A percentile compares a stretch with the other conserved stretches of the same genome.
phyloP scores from a whole-genome alignment of 2,113 vertebrate species.

The Pyxicephalus adspersus region DNA sequence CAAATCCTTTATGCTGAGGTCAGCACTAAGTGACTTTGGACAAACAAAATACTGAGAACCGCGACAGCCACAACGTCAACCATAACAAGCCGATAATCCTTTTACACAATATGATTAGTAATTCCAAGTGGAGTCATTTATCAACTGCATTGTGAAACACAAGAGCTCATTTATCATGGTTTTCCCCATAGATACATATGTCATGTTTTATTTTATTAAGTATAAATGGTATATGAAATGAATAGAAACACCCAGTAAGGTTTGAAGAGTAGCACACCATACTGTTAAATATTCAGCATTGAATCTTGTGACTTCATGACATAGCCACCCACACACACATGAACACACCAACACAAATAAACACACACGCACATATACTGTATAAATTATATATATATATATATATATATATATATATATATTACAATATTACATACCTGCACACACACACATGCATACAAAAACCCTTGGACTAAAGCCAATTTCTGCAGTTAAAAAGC shows the following conservation, averaged over 20 bases:
- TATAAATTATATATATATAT: too few species aligned
- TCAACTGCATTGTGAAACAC: conserved; percentile 3
- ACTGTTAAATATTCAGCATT: too few species aligned
- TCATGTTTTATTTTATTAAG: neutral
- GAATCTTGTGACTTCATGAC: too few species aligned
- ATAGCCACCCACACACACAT: too few species aligned
- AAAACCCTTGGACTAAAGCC: too few species aligned
- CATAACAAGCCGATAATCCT: neutral
- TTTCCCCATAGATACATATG: neutral
- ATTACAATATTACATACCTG: too few species aligned
- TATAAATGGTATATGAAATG: neutral
- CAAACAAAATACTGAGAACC: neutral
- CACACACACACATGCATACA: too few species aligned
- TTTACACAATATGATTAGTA: conserved; percentile 32
- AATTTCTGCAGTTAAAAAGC: too few species aligned
- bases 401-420: too few species aligned
- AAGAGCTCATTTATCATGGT: conserved; percentile 35
- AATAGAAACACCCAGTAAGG: conserved; percentile 2
- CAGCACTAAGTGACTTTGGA: conserved; percentile 6
- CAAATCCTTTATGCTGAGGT: conserved; percentile 9
- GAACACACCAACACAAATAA: too few species aligned
- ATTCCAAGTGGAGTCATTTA: conserved; percentile 28
- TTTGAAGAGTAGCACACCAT: neutral
- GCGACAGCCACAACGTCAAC: neutral
- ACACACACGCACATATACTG: too few species aligned